Evolutionary conservation across 2,888 invertebrate genomes (phyloP).

Genomic region (Xestia rhomboidea): DNA sequence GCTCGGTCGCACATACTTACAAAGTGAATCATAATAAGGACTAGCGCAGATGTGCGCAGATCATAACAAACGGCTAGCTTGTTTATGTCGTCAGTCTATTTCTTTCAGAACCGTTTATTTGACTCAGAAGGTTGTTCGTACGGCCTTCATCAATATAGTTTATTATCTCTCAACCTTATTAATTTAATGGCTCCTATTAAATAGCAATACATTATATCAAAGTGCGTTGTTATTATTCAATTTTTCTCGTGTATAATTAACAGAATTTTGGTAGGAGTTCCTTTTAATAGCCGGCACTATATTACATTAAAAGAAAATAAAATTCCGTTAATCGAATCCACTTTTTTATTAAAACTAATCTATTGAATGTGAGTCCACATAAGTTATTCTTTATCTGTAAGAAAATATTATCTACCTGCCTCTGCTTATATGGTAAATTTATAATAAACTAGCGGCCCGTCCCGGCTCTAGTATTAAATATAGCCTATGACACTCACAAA

Average conservation of each 20-base stretch:
- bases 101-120: conserved; percentile 14
- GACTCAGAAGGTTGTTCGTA: conserved; percentile 16
- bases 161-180: conserved; percentile 13
- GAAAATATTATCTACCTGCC: conserved; percentile 4
- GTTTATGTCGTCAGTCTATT: conserved; percentile 24
- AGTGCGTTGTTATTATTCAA: background rate
- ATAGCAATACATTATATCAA: background rate
- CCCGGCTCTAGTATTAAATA: no score
- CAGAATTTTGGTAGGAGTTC: background rate
- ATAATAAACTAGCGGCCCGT: background rate
- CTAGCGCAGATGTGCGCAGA: conserved; percentile 53
- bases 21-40: conserved; percentile 40
- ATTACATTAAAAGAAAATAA: background rate
- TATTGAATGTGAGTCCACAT: conserved; percentile 2
- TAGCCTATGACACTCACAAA: no score
- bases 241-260: conserved; percentile 1
- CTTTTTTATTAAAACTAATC: conserved; percentile 11
- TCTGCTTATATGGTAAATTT: conserved; percentile 1
- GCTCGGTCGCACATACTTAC: conserved; percentile 14
- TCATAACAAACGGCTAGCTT: conserved; percentile 39
- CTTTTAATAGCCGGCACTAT: background rate
- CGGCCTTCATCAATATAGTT: conserved; percentile 18
- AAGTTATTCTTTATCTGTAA: background rate
- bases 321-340: background rate
- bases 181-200: conserved; percentile 17